Base-by-base conservation (phyloP, 2,797 vertebrate genomes). In the Triplophysa bombifrons region DNA sequence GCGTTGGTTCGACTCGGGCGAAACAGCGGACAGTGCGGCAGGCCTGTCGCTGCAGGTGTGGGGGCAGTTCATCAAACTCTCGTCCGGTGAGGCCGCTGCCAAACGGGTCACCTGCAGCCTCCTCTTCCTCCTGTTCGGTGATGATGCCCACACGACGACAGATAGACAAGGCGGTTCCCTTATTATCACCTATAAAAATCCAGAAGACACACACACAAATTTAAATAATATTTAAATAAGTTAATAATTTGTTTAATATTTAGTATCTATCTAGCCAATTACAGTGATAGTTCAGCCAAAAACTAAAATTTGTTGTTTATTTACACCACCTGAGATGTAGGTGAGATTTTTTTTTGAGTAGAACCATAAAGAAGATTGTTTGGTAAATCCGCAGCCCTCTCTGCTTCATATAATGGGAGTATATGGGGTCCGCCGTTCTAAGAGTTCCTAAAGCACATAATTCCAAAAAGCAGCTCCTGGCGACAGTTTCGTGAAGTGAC, bases 141-240 rank as follows among this genome's bases (percentile, higher is more conserved):
- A 95, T 94, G 87, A 95, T 95, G 78, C 94, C 94, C 64, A 94
- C 93, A 20, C 92, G 88, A 25, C 94, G 91, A 74, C 94, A 95
- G 84, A 95, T 95, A 0, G 94, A 94, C 80, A 95, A 81, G 0
- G 94, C 94, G 0, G 94, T 95, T 65, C 91, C 92, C 85, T 95
- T 95, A 85, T 95, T 95, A 86, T 95, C 94, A 16, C 94, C 94
- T 94, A 82, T 22, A 72, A 20, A 72, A 20, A 71, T 10, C 67
- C 19, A 50, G 12, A 68, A 61, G 13, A 7, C 34, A 38, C 34
- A 38, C 17, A 58, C 22, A 60, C 9, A 60, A 44, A 34, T 3
- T 17, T 16, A 4, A 13, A 50, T 50, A 14, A 50, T 55, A 55
- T 20, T 22, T 22, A 20, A 55, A 22, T 58, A 20, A 25, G 20